Evolutionary conservation across 1,140 invertebrate species (phyloP), one percentile per base, ranked within the genome.

Genomic region (Drosophila insularis): DNA sequence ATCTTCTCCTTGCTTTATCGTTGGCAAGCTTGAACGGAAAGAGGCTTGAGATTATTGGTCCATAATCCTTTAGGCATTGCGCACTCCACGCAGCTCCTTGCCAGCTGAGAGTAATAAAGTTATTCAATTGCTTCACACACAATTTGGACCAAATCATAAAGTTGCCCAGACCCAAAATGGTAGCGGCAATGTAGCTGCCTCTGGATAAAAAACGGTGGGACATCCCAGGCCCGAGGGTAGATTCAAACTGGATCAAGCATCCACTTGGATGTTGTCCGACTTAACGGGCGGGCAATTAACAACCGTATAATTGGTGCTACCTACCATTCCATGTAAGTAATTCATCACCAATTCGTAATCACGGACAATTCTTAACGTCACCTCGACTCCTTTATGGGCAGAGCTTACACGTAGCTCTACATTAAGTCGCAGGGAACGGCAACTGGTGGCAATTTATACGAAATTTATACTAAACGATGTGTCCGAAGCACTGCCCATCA

Each of bases 181-280:
- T 97, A 35, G 98, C 98, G 5, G 98, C 98, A 92, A 92, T 6
- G 97, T 98, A 46, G 98, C 98, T 62, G 95, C 96, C 92, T 99
- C 98, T 2, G 98, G 96, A 92, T 97, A 97, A 0, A 98, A 91
- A 0, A 99, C 98, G 1, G 98, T 99, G 1, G 95, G 95, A 91
- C 98, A 99, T 11, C 98, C 98, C 43, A 99, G 93, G 93, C 98
- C 98, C 55, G 98, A 98, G 2, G 98, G 98, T 55, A 99, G 94
- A 85, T 98, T 97, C 2, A 99, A 93, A 8, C 98, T 99, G 2
- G 98, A 99, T 98, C 98, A 99, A 72, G 99, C 94, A 92, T 99
- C 98, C 35, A 90, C 81, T 68, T 92, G 91, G 40, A 95, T 94
- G 92, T 95, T 96, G 61, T 96, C 95, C 11, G 94, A 90, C 71